A percentile compares a stretch with the other conserved stretches of the same genome.
Conservation (phyloP, 2,888 invertebrate species). For the Nomada fucata region DNA sequence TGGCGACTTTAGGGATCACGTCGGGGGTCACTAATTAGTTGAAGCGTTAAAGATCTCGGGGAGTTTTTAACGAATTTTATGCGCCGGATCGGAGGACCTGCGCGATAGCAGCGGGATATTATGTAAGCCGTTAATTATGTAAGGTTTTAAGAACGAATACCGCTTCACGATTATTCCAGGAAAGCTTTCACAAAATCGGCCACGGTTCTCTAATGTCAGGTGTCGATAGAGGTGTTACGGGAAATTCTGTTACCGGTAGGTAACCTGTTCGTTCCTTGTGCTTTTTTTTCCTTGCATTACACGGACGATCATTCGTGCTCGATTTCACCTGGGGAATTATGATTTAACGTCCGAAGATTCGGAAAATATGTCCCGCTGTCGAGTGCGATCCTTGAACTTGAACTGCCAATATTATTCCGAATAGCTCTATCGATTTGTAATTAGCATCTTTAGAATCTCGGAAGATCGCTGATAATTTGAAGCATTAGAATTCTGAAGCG, state of each 20-base stretch:
- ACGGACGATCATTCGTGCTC: no score
- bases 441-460: no score
- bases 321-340: no score
- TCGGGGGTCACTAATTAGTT: not conserved
- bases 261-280: no score
- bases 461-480: no score
- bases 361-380: no score
- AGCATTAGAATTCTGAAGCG: no score
- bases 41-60: not conserved
- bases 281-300: no score
- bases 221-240: no score
- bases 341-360: no score
- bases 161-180: not conserved
- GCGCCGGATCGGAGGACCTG: not conserved
- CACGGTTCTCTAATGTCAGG: not conserved
- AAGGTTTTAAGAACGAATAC: slow-evolving; percentile 7
- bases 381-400: slow-evolving; percentile 25
- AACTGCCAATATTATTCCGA: not conserved
- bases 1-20: slow-evolving; percentile 8
- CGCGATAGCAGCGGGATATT: not conserved
- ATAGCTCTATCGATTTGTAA: no score
- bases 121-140: slow-evolving; percentile 29
- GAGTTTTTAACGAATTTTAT: not conserved
- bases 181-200: slow-evolving; percentile 35
- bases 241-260: no score